Conservation (phyloP, 2,888 invertebrate genomes). For the Cerceris ruficornis region DNA sequence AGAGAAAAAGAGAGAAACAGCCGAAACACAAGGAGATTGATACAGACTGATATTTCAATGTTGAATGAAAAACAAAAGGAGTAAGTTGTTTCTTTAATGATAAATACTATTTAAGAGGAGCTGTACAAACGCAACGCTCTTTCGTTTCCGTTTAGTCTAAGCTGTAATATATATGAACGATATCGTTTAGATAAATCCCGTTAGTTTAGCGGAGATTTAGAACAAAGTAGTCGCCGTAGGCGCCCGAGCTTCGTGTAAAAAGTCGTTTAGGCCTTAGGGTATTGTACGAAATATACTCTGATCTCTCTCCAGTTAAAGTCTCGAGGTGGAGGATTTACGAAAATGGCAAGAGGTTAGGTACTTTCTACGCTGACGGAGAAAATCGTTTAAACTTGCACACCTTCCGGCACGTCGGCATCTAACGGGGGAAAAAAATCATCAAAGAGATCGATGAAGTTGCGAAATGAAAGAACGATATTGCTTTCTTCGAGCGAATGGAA, state of each 20-base stretch:
- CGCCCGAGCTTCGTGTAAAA: background rate
- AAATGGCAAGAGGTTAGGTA: background rate
- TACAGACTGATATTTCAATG: slow-evolving; percentile 3
- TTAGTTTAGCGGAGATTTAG: background rate
- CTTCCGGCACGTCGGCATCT: no score
- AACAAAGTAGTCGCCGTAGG: background rate
- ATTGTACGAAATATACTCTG: background rate
- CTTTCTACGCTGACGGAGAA: no score
- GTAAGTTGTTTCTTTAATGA: no score
- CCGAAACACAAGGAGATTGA: slow-evolving; percentile 34
- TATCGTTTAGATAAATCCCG: no score
- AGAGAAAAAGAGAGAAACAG: background rate
- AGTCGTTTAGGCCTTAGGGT: background rate
- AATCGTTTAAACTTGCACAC: no score
- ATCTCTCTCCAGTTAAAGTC: background rate
- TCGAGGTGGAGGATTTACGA: background rate
- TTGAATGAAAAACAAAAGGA: background rate
- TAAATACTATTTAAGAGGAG: background rate
- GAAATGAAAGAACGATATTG: no score
- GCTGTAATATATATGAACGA: no score
- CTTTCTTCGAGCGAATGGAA: no score
- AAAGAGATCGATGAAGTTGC: no score
- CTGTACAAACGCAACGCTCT: background rate
- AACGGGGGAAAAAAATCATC: no score
- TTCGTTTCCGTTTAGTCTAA: background rate